Base-by-base conservation (phyloP, 2,797 vertebrate species). In the Prunella strophiata region DNA sequence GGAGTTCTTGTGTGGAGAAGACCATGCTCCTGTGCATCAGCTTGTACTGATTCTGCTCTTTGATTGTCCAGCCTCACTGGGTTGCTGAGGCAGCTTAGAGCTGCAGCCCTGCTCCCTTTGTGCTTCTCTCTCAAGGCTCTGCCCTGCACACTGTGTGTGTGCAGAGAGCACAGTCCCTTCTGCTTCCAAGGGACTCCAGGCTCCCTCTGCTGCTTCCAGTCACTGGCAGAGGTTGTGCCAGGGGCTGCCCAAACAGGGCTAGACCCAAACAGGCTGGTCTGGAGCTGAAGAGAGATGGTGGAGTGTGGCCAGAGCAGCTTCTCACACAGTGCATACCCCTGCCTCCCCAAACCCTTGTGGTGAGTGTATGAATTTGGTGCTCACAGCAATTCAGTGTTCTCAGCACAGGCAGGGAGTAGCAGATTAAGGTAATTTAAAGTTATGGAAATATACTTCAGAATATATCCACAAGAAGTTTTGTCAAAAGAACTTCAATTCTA, bases 71-170 rank as follows among this genome's bases (percentile, higher is more conserved):
- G 43, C 43, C 76, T 58, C 36, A 10, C 29, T 25, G 57, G 63
- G 3, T 3, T 48, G 47, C 74, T 93, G 80, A 72, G 79, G n/a
- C 47, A 74, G 20, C 23, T 85, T 15, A 25, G 22, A 72, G 22
- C 16, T 58, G 40, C 72, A 87, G 52, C 45, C 19, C 26, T 70
- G 34, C 30, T 89, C 43, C n/a, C 22, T 45, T 71, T 67, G 20
- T 38, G 9, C 63, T n/a, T 67, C 40, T 42, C 18, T 73, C 62
- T 62, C 19, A 25, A 36, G 50, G 65, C 38, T 74, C 52, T 55
- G n/a, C 16, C 43, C 26, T 19, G 34, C 22, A 2, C 6, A 11
- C 0, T 4, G 11, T 4, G 7, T 20, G 16, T 27, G 22, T 13
- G 70, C 62, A 47, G 54, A 78, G 16, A 57, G 23, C 55, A 16